These are phyloP conservation scores for Carollia perspicillata DNA, from an alignment of 2,113 vertebrate species.

Conservation along the genomic window DNA sequence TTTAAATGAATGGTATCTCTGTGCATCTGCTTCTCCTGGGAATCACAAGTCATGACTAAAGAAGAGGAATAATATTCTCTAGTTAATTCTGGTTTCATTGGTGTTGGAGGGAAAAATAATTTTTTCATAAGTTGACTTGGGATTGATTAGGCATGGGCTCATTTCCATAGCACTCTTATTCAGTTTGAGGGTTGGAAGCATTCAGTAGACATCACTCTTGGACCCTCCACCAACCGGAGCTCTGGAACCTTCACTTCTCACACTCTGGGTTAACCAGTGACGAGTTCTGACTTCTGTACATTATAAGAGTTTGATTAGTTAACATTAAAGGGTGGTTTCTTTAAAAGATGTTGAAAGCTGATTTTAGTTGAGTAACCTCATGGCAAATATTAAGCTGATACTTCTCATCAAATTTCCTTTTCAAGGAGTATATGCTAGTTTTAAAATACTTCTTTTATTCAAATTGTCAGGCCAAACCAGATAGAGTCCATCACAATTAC, in stretches of 20 bases:
- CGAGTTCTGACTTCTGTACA: neutral
- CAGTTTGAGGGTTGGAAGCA: neutral
- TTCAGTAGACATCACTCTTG: neutral
- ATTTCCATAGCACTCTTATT: neutral
- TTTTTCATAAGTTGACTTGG: neutral
- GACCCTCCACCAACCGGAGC: neutral
- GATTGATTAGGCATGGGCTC: neutral
- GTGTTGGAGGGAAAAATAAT: neutral
- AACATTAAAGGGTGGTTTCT: slow-evolving; percentile 51
- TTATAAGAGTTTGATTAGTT: slow-evolving; percentile 27
- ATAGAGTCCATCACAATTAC: neutral
- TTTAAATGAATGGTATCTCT: neutral
- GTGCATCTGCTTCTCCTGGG: neutral
- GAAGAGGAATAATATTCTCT: neutral
- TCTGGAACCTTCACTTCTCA: neutral
- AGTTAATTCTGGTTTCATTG: neutral
- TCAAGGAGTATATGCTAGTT: slow-evolving; percentile 28
- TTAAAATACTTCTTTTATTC: slow-evolving; percentile 40
- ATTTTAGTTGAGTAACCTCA: slow-evolving; percentile 52
- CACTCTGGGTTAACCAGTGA: neutral
- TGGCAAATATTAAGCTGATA: slow-evolving; percentile 35
- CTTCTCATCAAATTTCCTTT: slow-evolving; percentile 57
- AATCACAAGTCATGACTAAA: neutral
- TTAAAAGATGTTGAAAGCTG: slow-evolving; percentile 59
- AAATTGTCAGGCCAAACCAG: neutral